A percentile compares a stretch with the other conserved stretches of the same genome.
phyloP scores from a whole-genome alignment of 2,888 invertebrate species.

The Pinctada fucata region DNA sequence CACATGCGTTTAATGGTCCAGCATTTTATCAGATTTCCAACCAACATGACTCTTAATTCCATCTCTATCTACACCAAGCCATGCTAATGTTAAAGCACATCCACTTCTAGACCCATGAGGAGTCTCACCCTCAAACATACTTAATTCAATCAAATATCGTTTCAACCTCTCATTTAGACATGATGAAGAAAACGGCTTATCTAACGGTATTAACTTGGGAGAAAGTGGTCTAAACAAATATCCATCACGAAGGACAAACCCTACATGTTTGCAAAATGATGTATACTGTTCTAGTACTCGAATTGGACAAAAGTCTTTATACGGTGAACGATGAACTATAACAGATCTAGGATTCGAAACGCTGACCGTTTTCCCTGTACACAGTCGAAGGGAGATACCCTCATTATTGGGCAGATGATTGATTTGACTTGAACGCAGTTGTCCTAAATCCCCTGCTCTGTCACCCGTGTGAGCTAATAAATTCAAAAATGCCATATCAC shows the following conservation, averaged over 20 bases:
- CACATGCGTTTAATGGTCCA: slow-evolving; percentile 11
- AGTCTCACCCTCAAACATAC: slow-evolving; percentile 21
- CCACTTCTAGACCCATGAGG: slow-evolving; percentile 14
- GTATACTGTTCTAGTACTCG: slow-evolving; percentile 6
- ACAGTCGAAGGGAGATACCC: neutral
- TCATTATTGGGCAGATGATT: slow-evolving; percentile 5
- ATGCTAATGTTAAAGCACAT: slow-evolving; percentile 14
- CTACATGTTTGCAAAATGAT: slow-evolving; percentile 4
- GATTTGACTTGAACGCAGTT: slow-evolving; percentile 7
- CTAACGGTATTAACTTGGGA: neutral
- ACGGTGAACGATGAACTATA: neutral
- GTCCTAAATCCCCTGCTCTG: slow-evolving; percentile 18
- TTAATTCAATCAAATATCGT: neutral
- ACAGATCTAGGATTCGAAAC: slow-evolving; percentile 15
- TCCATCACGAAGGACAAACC: slow-evolving; percentile 1
- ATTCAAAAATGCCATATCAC: slow-evolving; percentile 13
- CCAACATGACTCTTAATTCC: slow-evolving; percentile 19
- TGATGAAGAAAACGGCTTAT: slow-evolving; percentile 12
- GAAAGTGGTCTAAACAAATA: slow-evolving; percentile 13
- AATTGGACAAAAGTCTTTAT: slow-evolving; percentile 6
- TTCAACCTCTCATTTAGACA: slow-evolving; percentile 12
- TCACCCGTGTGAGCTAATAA: slow-evolving; percentile 19
- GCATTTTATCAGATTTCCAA: slow-evolving; percentile 29
- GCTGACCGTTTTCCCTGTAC: slow-evolving; percentile 17
- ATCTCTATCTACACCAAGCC: slow-evolving; percentile 12